phyloP scores from a whole-genome alignment of 2,888 invertebrate genomes.

The Lagria hirta region DNA sequence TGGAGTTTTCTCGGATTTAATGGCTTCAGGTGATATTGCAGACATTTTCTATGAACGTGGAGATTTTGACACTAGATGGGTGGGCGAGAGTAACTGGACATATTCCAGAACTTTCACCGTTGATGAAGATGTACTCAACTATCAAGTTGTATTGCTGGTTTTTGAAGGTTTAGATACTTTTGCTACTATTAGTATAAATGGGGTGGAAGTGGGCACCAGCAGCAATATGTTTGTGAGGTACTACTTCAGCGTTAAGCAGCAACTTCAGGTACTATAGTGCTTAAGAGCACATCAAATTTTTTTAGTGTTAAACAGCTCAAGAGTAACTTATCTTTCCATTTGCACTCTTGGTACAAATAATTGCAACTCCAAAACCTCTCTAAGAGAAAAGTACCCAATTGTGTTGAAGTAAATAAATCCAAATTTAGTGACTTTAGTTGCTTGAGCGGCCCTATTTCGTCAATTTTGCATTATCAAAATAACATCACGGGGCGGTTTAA shows the following conservation, averaged over 20 bases:
- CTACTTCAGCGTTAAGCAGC: conserved; percentile 65
- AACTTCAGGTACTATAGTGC: conserved; percentile 63
- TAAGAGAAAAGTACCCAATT: too few relatives aligned
- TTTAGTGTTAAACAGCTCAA: too few relatives aligned
- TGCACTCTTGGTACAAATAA: too few relatives aligned
- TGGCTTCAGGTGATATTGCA: conserved; percentile 54
- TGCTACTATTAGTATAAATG: conserved; percentile 74
- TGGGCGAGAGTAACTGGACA: conserved; percentile 76
- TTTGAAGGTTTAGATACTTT: conserved; percentile 88
- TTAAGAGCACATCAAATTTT: too few relatives aligned
- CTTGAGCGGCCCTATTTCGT: too few relatives aligned
- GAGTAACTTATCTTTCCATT: too few relatives aligned
- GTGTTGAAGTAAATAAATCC: too few relatives aligned
- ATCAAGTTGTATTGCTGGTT: conserved; percentile 60
- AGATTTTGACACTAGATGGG: conserved; percentile 78
- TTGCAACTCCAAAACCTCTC: too few relatives aligned
- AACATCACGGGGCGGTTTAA: too few relatives aligned
- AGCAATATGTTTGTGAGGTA: conserved; percentile 87
- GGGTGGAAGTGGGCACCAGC: conserved; percentile 62
- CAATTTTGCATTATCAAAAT: conserved; percentile 1
- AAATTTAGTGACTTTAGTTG: neutral
- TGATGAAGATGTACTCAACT: conserved; percentile 41
- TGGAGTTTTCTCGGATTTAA: conserved; percentile 73
- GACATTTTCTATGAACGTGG: conserved; percentile 53
- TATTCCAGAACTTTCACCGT: conserved; percentile 59